phyloP scores from a whole-genome alignment of 1,140 invertebrate genomes.

The Cheumatopsyche charites region DNA sequence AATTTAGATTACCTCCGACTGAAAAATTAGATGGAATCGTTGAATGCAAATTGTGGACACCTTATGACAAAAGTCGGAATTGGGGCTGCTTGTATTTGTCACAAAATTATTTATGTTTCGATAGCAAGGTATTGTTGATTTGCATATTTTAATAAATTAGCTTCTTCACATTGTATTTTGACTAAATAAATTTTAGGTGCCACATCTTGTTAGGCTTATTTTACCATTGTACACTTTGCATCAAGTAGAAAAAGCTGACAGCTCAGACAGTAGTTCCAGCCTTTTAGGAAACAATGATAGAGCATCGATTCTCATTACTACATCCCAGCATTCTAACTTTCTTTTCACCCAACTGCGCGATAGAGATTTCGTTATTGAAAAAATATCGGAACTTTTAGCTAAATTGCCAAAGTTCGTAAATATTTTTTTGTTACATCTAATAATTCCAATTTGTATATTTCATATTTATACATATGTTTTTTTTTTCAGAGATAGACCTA shows the following conservation, averaged over 20 bases:
- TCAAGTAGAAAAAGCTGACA: constrained; percentile 57
- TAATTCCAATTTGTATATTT: background rate
- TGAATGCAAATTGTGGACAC: constrained; percentile 91
- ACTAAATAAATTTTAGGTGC: constrained; percentile 14
- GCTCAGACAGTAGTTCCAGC: constrained; percentile 43
- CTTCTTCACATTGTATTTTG: constrained; percentile 15
- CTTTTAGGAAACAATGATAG: constrained; percentile 37
- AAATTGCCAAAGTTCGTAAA: constrained; percentile 59
- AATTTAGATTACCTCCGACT: constrained; percentile 82
- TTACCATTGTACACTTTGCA: constrained; percentile 77
- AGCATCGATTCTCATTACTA: constrained; percentile 79
- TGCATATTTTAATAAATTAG: background rate
- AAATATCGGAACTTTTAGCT: constrained; percentile 85
- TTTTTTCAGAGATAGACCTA: constrained; percentile 56
- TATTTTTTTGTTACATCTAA: background rate
- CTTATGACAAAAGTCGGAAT: constrained; percentile 90
- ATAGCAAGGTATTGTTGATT: constrained; percentile 78
- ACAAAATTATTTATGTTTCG: constrained; percentile 94
- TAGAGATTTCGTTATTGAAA: constrained; percentile 86
- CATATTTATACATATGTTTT: background rate
- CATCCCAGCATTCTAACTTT: constrained; percentile 80
- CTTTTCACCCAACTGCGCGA: constrained; percentile 90
- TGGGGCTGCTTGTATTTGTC: constrained; percentile 92
- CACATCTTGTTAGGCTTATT: constrained; percentile 82
- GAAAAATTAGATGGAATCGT: constrained; percentile 95